Base-by-base conservation (phyloP, 2,888 invertebrate species). In the Pristionchus entomophagus region DNA sequence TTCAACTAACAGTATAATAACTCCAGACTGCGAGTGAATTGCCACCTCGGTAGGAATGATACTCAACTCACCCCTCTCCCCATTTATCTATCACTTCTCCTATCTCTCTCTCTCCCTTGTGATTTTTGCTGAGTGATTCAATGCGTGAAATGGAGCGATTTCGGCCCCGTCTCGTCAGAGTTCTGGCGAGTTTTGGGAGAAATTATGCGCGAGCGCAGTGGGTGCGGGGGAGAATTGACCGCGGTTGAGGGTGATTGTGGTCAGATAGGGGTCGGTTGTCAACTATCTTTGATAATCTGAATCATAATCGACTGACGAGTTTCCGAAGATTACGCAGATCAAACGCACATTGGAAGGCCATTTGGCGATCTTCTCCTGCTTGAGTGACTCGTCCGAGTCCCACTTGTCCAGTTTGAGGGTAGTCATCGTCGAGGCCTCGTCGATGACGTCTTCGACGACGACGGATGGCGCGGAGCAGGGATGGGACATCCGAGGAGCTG, bases 121-220 rank as follows among this genome's bases (percentile, higher is more conserved):
- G 56, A 8, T 45, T 45, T 26, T 41, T 22, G 41, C 38, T 41
- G 41, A 6, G 35, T 38, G 73, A 73, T 26, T 73, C 41, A 65
- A 19, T 19, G 59, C 26, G 59, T n/a, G 59, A 59, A 14, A n/a
- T n/a, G n/a, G n/a, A n/a, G 8, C 45, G 8, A 45, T 10, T 14
- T 14, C 73, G 73, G 45, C 41, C 73, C 73, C 73, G n/a, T 41
- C 26, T 41, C 73, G 41, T 73, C 73, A 65, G 65, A 65, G 35
- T 35, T 10, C 2, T 26, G 12, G 26, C 17, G 29, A 59, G 17
- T 29, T 59, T 59, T 29, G 2, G 17, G 17, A 1, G 19, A n/a
- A 73, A 73, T 73, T 73, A 73, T 73, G 73, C 73, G 73, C 38
- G 73, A n/a, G 73, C 65, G 65, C 65, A 65, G 2, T 14, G 62